Conservation (phyloP, 2,113 vertebrate species). For the Perognathus longimembris region DNA sequence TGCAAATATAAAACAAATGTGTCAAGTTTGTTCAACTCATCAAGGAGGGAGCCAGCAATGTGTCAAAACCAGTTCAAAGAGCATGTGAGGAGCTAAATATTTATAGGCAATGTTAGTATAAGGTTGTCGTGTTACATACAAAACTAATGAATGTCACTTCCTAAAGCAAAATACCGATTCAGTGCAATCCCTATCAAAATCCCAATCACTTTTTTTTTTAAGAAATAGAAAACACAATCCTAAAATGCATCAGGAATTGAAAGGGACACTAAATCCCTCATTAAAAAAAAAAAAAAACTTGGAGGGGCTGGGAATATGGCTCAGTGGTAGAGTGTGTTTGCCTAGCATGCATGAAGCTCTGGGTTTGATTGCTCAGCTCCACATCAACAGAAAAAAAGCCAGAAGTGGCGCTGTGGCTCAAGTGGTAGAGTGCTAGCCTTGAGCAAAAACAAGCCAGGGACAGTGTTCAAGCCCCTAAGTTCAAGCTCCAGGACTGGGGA, state of each 20-base stretch:
- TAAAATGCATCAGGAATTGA: not conserved
- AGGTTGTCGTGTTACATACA: not conserved
- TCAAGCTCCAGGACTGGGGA: too few species aligned
- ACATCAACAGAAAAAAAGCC: too few species aligned
- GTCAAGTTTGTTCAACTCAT: slow-evolving; percentile 33
- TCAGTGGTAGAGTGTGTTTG: too few species aligned
- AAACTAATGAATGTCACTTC: slow-evolving; percentile 41
- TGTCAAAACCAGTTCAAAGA: slow-evolving; percentile 42
- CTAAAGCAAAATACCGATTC: slow-evolving; percentile 6
- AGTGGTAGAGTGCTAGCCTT: too few species aligned
- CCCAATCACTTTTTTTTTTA: not conserved
- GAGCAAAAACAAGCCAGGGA: too few species aligned
- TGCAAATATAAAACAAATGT: slow-evolving; percentile 45
- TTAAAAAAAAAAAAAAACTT: too few species aligned
- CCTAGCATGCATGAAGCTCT: too few species aligned
- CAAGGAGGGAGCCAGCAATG: slow-evolving; percentile 33
- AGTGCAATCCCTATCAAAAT: not conserved
- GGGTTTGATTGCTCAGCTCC: too few species aligned
- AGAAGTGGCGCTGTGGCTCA: too few species aligned
- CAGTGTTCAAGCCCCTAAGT: too few species aligned
- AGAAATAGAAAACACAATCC: not conserved
- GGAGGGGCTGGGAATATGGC: too few species aligned
- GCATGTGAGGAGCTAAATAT: slow-evolving; percentile 2
- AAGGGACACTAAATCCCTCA: not conserved
- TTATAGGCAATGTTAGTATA: not conserved